Percentiles rank a stretch among this genome's conserved stretches.
phyloP scores from a whole-genome alignment of 1,140 invertebrate species.

The Protaetia brevitarsis region DNA sequence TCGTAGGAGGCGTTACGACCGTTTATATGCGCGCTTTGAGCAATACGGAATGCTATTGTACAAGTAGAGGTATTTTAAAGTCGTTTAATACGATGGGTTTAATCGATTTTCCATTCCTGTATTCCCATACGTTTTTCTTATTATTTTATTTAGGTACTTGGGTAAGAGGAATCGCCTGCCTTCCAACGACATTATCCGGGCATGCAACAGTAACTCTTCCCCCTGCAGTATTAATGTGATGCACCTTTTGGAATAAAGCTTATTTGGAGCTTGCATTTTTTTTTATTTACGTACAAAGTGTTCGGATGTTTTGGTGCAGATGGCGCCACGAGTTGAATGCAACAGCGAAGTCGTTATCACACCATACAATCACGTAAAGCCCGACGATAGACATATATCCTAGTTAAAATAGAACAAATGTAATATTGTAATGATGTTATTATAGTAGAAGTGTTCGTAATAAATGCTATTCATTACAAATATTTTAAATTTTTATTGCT shows the following conservation, averaged over 20 bases:
- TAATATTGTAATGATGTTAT: background rate
- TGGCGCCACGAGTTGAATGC: background rate
- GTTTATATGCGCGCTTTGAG: constrained; percentile 58
- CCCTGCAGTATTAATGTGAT: constrained; percentile 52
- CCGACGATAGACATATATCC: no score
- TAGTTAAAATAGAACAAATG: background rate
- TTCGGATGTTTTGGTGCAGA: background rate
- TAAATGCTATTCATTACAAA: constrained; percentile 4
- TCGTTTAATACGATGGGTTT: no score
- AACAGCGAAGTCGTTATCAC: background rate
- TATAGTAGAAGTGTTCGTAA: constrained; percentile 4
- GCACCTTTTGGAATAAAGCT: background rate
- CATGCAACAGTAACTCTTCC: constrained; percentile 58
- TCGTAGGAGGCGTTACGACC: constrained; percentile 61
- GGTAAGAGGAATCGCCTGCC: constrained; percentile 54
- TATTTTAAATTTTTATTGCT: background rate
- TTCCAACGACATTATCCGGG: constrained; percentile 57
- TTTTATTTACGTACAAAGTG: background rate
- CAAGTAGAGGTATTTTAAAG: constrained; percentile 45
- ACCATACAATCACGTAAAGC: background rate
- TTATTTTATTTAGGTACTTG: constrained; percentile 46
- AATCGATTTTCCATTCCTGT: no score
- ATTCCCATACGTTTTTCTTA: background rate
- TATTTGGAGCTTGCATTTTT: no score
- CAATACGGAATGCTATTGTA: constrained; percentile 61